These are phyloP conservation scores for Sebastes vulpes DNA, from an alignment of 2,797 vertebrate genomes.

Conservation along the genomic window DNA sequence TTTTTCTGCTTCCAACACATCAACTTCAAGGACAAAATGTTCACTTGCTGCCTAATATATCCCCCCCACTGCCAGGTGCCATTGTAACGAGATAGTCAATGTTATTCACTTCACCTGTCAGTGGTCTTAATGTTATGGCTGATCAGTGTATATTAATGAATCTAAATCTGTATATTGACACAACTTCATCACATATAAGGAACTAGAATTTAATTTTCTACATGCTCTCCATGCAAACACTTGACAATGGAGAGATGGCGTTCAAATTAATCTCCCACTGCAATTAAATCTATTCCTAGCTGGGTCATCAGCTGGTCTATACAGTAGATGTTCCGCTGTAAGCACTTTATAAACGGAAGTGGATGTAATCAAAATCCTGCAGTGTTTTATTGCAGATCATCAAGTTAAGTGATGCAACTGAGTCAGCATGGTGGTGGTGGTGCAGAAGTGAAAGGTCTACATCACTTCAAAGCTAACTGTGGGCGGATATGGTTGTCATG, in stretches of 20 bases:
- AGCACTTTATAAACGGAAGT: background rate
- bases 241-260: background rate
- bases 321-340: background rate
- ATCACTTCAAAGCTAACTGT: constrained; percentile 48
- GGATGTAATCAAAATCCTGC: constrained; percentile 21
- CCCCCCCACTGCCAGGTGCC: too few species aligned
- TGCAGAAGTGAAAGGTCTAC: constrained; percentile 24
- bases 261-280: constrained; percentile 1
- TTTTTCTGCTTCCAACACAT: too few species aligned
- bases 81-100: too few species aligned
- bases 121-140: too few species aligned
- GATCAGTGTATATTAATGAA: background rate
- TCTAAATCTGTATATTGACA: background rate
- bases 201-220: background rate
- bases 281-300: background rate
- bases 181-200: background rate
- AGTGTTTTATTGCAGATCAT: constrained; percentile 44
- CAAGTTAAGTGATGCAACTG: constrained; percentile 49
- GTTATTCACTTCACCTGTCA: too few species aligned
- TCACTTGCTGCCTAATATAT: too few species aligned
- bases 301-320: background rate
- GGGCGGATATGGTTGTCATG: constrained; percentile 50
- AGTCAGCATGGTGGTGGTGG: constrained; percentile 2
- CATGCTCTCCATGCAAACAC: background rate
- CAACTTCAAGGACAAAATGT: too few species aligned